These are phyloP conservation scores for Symphodus melops DNA, from an alignment of 2,113 vertebrate genomes.

Conservation along the genomic window DNA sequence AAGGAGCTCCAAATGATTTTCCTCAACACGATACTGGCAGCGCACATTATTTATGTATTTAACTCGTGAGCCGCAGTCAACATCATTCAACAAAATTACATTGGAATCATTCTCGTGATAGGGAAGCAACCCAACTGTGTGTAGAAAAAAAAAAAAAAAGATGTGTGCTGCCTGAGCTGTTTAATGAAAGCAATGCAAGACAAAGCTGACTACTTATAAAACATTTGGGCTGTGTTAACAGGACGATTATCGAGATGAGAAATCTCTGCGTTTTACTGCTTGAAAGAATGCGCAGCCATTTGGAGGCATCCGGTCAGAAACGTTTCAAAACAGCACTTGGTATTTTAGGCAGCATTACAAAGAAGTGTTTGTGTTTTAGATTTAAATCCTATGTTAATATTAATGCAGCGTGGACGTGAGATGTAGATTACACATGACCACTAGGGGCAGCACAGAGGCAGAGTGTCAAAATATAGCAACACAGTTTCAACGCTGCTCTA, in stretches of 20 bases:
- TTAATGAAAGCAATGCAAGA: constrained; percentile 22
- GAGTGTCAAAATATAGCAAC: no score
- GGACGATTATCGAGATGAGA: constrained; percentile 52
- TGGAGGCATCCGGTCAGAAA: constrained; percentile 24
- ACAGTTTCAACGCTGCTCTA: no score
- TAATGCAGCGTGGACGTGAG: no score
- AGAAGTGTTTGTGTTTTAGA: no score
- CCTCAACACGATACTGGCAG: constrained; percentile 60
- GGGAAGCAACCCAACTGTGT: constrained; percentile 47
- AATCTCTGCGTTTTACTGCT: constrained; percentile 36
- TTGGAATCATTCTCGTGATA: constrained; percentile 68
- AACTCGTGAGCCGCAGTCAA: constrained; percentile 56
- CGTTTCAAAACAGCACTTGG: not conserved
- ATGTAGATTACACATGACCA: no score
- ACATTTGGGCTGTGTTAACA: constrained; percentile 41
- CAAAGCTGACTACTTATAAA: constrained; percentile 35
- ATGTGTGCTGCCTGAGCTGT: constrained; percentile 39
- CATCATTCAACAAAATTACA: constrained; percentile 68
- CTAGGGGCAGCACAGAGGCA: no score
- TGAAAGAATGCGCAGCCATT: constrained; percentile 7
- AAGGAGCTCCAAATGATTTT: constrained; percentile 65
- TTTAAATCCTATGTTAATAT: no score
- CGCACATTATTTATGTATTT: constrained; percentile 67
- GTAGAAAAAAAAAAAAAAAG: constrained; percentile 23
- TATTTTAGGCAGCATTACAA: no score